Evolutionary conservation across 2,888 invertebrate species (phyloP).

Genomic region (Spisula solida): DNA sequence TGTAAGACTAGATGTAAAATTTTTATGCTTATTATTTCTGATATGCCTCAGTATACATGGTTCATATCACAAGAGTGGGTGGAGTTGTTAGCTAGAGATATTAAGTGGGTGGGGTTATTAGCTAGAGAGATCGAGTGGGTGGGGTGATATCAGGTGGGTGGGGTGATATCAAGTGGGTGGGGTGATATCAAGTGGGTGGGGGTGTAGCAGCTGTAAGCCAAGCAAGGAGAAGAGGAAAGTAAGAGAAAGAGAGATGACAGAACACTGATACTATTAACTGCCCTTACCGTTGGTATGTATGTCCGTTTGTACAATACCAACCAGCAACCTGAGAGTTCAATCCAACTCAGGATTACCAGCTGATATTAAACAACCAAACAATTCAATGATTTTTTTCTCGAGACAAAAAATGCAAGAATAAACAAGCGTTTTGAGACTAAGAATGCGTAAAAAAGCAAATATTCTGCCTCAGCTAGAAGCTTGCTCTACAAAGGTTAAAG

Average conservation of each 20-base stretch:
- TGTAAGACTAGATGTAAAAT: too few species aligned
- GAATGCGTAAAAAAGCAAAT: slow-evolving; percentile 56
- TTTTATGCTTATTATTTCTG: too few species aligned
- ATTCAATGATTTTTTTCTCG: slow-evolving; percentile 3
- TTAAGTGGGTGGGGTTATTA: too few species aligned
- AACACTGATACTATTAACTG: slow-evolving; percentile 66
- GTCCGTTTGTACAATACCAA: slow-evolving; percentile 84
- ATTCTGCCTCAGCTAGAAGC: slow-evolving; percentile 65
- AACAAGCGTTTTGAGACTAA: slow-evolving; percentile 54
- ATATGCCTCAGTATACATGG: slow-evolving; percentile 14
- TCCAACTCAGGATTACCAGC: slow-evolving; percentile 95
- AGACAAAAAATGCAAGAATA: slow-evolving; percentile 37
- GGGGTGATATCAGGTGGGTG: too few species aligned
- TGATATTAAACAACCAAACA: slow-evolving; percentile 94
- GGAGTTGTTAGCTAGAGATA: too few species aligned
- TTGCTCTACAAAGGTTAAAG: slow-evolving; percentile 65
- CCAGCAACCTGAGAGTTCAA: slow-evolving; percentile 83
- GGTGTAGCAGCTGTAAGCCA: slow-evolving; percentile 29
- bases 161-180: too few species aligned
- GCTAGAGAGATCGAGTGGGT: too few species aligned
- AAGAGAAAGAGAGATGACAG: slow-evolving; percentile 10
- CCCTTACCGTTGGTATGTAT: slow-evolving; percentile 69
- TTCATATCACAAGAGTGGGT: background rate
- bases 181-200: slow-evolving; percentile 31
- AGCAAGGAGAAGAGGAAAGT: background rate